phyloP scores from a whole-genome alignment of 2,888 invertebrate species.

The Rhamnusium bicolor region DNA sequence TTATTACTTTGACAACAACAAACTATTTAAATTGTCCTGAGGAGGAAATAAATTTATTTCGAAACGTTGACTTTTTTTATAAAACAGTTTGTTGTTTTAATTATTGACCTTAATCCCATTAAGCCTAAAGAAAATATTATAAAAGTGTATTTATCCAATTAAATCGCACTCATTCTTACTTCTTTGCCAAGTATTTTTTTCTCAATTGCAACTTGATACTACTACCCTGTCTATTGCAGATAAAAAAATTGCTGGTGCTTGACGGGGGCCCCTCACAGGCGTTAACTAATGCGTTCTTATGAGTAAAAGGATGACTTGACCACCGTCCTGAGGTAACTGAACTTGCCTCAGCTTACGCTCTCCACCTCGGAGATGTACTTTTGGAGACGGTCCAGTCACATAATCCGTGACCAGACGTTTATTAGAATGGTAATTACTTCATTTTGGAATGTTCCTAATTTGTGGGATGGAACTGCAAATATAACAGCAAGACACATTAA shows the following conservation, averaged over 20 bases:
- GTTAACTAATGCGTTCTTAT: neutral
- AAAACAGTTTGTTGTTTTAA: too few species aligned
- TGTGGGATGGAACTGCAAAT: neutral
- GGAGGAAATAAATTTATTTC: too few species aligned
- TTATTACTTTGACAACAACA: too few species aligned
- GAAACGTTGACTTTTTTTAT: too few species aligned
- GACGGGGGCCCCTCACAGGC: neutral
- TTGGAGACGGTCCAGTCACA: constrained; percentile 20
- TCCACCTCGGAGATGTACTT: neutral
- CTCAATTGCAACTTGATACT: too few species aligned
- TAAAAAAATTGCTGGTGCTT: neutral
- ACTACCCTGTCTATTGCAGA: too few species aligned
- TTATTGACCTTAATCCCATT: too few species aligned
- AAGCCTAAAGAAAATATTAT: too few species aligned
- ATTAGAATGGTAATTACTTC: constrained; percentile 12
- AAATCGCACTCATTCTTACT: too few species aligned
- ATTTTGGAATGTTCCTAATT: constrained; percentile 15
- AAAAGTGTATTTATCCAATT: too few species aligned
- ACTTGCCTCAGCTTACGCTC: constrained; percentile 7
- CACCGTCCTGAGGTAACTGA: constrained; percentile 9
- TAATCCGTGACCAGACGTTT: constrained; percentile 15
- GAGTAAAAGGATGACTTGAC: constrained; percentile 15
- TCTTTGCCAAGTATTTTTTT: too few species aligned
- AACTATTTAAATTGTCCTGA: too few species aligned
- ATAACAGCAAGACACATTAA: neutral